Percentiles rank a stretch among this genome's conserved stretches.
These are phyloP conservation scores for Drosophila kuntzei DNA, from an alignment of 2,888 invertebrate genomes.

Conservation along the genomic window DNA sequence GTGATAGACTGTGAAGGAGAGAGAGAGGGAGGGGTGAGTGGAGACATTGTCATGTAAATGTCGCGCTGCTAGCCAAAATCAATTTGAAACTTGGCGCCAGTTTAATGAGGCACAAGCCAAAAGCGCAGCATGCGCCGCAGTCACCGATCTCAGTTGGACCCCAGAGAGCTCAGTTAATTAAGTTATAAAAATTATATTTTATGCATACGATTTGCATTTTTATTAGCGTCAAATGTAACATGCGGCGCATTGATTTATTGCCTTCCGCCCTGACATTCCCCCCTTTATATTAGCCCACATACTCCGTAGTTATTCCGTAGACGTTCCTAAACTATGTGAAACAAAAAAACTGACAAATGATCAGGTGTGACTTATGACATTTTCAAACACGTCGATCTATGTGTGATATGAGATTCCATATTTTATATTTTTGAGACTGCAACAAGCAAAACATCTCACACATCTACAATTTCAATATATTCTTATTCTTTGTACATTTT, in stretches of 20 bases:
- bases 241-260: constrained; percentile 69
- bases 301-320: constrained; percentile 40
- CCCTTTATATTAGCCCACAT: background rate
- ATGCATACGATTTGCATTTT: constrained; percentile 79
- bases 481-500: constrained; percentile 36
- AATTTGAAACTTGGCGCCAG: constrained; percentile 73
- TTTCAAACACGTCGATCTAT: constrained; percentile 24
- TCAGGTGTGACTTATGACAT: constrained; percentile 76
- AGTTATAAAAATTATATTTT: constrained; percentile 81
- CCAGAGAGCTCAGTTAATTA: constrained; percentile 55
- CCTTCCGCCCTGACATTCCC: background rate
- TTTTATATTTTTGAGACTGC: constrained; percentile 5
- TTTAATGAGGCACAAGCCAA: constrained; percentile 69
- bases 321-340: constrained; percentile 31
- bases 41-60: constrained; percentile 70
- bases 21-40: background rate
- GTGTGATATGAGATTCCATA: constrained; percentile 14
- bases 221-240: constrained; percentile 74
- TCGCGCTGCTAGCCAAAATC: constrained; percentile 61
- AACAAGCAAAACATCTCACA: constrained; percentile 63
- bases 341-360: constrained; percentile 68
- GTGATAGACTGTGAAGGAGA: background rate
- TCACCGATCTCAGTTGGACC: constrained; percentile 12
- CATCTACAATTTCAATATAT: constrained; percentile 70
- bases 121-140: constrained; percentile 58